Base-by-base conservation (phyloP, 1,140 invertebrate species). In the Drosophila prosaltans region DNA sequence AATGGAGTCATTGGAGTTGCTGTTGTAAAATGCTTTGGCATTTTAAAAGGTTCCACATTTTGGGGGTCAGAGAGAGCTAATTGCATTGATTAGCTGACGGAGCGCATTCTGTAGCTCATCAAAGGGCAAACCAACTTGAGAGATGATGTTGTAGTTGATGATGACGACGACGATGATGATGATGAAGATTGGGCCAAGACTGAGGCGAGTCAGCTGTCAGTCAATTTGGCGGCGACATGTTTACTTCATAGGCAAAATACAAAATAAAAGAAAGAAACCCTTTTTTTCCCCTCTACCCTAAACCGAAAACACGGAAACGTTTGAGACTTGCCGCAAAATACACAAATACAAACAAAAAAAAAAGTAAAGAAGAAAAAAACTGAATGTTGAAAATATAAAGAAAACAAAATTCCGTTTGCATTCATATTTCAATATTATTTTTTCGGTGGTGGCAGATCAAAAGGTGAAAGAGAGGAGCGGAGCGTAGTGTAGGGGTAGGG, bases 21-120 rank as follows among this genome's bases (percentile, higher is more conserved):
- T 65, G 82, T 86, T 65, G 82, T 86, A 81, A 83, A 88, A 86
- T 84, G 84, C 80, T 45, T 51, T 75, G 84, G 84, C 85, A 88
- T 88, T 84, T 88, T 88, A 88, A 88, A 88, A 88, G 84, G 84
- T 88, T 88, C 84, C 82, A 88, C 83, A 86, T 86, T 85, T 86
- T 81, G 83, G 82, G 79, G 82, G 83, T 81, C 79, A 80, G 69
- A 70, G 71, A 80, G 72, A 84, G 84, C 84, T 89, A 89, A 89
- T 89, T 89, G 84, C 85, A 89, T 89, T 89, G 85, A 89, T 89
- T 89, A 89, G 84, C 84, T 89, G 84, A 86, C 83, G 84, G 83
- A 69, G 84, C 83, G 69, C 45, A 51, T 83, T 86, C 89, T 86
- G 83, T 73, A 78, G 80, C 84, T 72, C 82, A 85, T 85, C 83